Percentiles rank a stretch among this genome's conserved stretches.
These are phyloP conservation scores for Mamestra configurata DNA, from an alignment of 1,140 invertebrate genomes.

Conservation along the genomic window DNA sequence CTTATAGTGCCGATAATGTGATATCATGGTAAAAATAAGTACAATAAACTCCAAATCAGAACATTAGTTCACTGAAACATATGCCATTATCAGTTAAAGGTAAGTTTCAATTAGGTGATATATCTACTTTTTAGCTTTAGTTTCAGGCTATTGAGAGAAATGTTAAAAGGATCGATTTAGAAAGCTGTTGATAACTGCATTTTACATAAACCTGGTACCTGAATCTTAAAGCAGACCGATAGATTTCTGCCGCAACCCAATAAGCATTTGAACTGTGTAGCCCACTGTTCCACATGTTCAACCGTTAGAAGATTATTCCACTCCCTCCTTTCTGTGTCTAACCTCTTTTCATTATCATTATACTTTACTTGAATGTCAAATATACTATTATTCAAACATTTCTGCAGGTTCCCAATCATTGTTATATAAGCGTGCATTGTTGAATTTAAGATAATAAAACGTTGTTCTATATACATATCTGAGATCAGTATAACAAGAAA, in stretches of 20 bases:
- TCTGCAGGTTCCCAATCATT: not conserved
- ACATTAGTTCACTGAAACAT: too few relatives aligned
- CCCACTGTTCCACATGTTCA: not conserved
- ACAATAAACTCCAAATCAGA: too few relatives aligned
- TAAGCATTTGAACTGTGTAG: constrained; percentile 3
- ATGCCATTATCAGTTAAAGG: too few relatives aligned
- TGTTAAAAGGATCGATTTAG: too few relatives aligned
- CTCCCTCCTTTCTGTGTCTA: not conserved
- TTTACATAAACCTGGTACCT: too few relatives aligned
- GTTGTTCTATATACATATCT: not conserved
- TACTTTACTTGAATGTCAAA: not conserved
- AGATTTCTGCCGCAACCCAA: not conserved
- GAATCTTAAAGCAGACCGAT: not conserved
- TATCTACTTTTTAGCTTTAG: too few relatives aligned
- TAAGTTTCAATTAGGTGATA: too few relatives aligned
- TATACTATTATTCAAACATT: constrained; percentile 3
- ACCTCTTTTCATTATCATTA: not conserved
- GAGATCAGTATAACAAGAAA: too few relatives aligned
- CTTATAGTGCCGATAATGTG: too few relatives aligned
- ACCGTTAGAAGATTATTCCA: not conserved
- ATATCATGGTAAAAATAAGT: too few relatives aligned
- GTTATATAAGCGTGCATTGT: not conserved
- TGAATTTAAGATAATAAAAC: not conserved
- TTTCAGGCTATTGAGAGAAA: too few relatives aligned
- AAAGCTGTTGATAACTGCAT: too few relatives aligned